Evolutionary conservation across 2,888 invertebrate genomes (phyloP).

Genomic region (Cenopis cana): DNA sequence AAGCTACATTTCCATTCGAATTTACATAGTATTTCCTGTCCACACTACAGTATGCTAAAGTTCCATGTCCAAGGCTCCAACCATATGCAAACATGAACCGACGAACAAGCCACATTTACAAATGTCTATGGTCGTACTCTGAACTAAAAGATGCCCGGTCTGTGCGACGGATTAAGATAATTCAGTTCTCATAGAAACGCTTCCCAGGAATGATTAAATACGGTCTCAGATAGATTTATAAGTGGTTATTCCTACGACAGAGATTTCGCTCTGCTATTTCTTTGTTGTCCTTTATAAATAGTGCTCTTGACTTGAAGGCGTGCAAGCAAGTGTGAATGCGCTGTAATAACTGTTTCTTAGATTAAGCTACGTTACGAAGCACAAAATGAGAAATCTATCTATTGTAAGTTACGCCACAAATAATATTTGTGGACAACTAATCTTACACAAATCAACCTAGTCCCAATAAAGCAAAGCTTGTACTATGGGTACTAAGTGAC

Average conservation of each 20-base stretch:
- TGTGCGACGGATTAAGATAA: conserved; percentile 57
- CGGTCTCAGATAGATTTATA: conserved; percentile 79
- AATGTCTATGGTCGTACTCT: conserved; percentile 54
- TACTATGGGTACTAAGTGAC: too few relatives aligned
- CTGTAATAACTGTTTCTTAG: conserved; percentile 13
- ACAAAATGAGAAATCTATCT: background rate
- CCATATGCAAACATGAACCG: conserved; percentile 7
- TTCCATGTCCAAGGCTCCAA: background rate
- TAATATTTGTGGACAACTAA: too few relatives aligned
- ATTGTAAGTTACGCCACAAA: too few relatives aligned
- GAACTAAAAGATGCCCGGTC: conserved; percentile 73
- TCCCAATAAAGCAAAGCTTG: too few relatives aligned
- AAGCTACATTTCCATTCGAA: background rate
- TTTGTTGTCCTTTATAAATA: conserved; percentile 73
- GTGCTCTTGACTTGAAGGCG: conserved; percentile 61
- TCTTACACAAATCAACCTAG: too few relatives aligned
- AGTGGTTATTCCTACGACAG: conserved; percentile 73
- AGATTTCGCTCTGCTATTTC: conserved; percentile 54
- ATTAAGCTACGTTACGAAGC: conserved; percentile 7
- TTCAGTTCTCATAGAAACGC: conserved; percentile 40
- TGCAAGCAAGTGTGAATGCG: conserved; percentile 63
- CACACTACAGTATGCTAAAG: background rate
- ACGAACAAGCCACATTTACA: conserved; percentile 13
- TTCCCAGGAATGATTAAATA: conserved; percentile 76
- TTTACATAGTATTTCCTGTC: background rate